These are phyloP conservation scores for Saturnia japonica DNA, from an alignment of 2,888 invertebrate species.

Conservation along the genomic window DNA sequence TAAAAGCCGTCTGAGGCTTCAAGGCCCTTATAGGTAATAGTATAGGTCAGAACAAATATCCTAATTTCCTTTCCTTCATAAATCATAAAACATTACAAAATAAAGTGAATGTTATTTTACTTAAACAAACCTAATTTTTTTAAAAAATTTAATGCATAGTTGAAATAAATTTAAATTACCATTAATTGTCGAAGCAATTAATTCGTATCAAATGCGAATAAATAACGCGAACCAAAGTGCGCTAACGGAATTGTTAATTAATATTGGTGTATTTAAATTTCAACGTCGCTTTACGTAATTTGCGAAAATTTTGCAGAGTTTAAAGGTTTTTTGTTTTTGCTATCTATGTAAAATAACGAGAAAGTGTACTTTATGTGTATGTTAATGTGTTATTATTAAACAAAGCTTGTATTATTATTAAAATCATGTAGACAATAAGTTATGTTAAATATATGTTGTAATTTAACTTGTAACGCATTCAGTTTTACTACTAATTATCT, in stretches of 20 bases:
- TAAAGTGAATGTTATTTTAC: neutral
- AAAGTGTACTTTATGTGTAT: neutral
- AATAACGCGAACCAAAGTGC: conserved; percentile 35
- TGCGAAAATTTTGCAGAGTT: conserved; percentile 18
- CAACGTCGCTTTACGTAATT: conserved; percentile 29
- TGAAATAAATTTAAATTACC: conserved; percentile 18
- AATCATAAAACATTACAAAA: neutral
- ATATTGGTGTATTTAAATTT: conserved; percentile 33
- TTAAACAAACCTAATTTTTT: neutral
- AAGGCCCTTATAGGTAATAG: no score
- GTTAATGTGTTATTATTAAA: neutral
- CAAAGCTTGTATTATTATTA: neutral
- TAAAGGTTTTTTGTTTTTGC: neutral
- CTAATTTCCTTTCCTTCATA: no score
- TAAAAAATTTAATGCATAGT: neutral
- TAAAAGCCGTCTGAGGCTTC: no score
- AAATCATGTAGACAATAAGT: neutral
- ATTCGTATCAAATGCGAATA: conserved; percentile 33
- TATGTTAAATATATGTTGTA: neutral
- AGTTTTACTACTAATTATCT: neutral
- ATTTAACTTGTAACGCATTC: neutral
- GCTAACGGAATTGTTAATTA: conserved; percentile 33
- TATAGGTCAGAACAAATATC: no score
- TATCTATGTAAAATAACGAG: neutral
- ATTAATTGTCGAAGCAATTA: conserved; percentile 38